Evolutionary conservation across 2,888 invertebrate species (phyloP).

Genomic region (Oscheius sp.): DNA sequence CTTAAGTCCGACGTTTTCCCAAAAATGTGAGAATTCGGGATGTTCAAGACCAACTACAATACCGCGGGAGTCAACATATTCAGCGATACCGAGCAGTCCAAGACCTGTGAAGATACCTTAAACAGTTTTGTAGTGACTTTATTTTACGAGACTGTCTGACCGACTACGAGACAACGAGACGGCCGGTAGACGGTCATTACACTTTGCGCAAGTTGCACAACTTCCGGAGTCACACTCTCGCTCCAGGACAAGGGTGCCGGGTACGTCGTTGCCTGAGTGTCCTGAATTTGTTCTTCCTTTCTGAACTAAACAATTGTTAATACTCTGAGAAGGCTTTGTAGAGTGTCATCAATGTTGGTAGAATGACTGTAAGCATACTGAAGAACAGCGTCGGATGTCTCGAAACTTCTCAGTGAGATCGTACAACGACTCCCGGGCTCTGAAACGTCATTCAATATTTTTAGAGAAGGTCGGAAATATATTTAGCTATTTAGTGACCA

Average conservation of each 20-base stretch:
- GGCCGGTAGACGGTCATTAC: slow-evolving; percentile 70
- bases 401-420: slow-evolving; percentile 57
- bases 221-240: slow-evolving; percentile 68
- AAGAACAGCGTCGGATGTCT: slow-evolving; percentile 57
- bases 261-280: slow-evolving; percentile 53
- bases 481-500: too few species aligned
- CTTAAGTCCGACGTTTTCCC: slow-evolving; percentile 61
- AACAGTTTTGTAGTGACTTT: not conserved
- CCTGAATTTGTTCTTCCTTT: slow-evolving; percentile 40
- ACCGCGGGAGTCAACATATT: slow-evolving; percentile 55
- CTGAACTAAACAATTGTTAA: too few species aligned
- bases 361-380: slow-evolving; percentile 65
- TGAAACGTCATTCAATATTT: slow-evolving; percentile 33
- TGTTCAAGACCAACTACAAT: slow-evolving; percentile 64
- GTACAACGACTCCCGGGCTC: slow-evolving; percentile 55
- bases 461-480: too few species aligned
- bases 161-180: slow-evolving; percentile 74
- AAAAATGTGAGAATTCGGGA: slow-evolving; percentile 59
- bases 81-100: slow-evolving; percentile 52
- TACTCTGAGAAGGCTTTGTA: slow-evolving; percentile 56
- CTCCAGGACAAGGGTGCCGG: slow-evolving; percentile 61
- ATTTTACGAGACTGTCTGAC: slow-evolving; percentile 43
- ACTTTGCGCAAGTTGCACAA: slow-evolving; percentile 68
- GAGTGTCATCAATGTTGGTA: slow-evolving; percentile 55
- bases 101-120: slow-evolving; percentile 56